Conservation (phyloP, 1,140 invertebrate species). For the Metaphire vulgaris region DNA sequence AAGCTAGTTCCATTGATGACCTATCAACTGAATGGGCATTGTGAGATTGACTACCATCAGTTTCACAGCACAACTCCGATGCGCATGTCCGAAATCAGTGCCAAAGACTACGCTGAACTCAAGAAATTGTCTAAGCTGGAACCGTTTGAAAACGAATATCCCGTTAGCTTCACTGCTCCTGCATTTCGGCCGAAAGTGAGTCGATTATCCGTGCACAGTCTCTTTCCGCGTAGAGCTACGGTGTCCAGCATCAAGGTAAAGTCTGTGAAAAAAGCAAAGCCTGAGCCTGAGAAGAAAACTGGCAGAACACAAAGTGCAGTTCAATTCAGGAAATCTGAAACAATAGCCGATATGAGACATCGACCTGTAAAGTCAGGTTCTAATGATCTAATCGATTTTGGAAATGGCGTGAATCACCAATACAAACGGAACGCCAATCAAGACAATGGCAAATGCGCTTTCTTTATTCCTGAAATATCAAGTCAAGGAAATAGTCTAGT, state of each 20-base stretch:
- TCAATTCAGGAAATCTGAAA: background rate
- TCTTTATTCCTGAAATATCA: no score
- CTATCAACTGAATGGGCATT: constrained; percentile 19
- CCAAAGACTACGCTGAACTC: constrained; percentile 14
- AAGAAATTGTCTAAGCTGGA: background rate
- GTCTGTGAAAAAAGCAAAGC: background rate
- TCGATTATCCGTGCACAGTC: background rate
- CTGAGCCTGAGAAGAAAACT: background rate
- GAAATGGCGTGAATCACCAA: background rate
- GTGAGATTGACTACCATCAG: constrained; percentile 9
- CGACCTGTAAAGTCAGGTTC: background rate
- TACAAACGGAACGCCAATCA: background rate
- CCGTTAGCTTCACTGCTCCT: constrained; percentile 15
- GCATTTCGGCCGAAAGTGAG: background rate
- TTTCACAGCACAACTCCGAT: constrained; percentile 46
- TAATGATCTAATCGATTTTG: background rate
- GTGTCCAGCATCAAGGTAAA: background rate
- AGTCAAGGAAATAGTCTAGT: no score
- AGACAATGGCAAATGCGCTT: background rate
- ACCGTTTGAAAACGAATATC: background rate
- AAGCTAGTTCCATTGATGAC: constrained; percentile 13
- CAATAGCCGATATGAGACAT: background rate
- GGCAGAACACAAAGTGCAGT: background rate
- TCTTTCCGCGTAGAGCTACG: background rate
- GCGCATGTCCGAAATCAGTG: constrained; percentile 23